Evolutionary conservation across 2,113 vertebrate genomes (phyloP), one percentile per base, ranked within the genome.

Genomic region (Indicator indicator): DNA sequence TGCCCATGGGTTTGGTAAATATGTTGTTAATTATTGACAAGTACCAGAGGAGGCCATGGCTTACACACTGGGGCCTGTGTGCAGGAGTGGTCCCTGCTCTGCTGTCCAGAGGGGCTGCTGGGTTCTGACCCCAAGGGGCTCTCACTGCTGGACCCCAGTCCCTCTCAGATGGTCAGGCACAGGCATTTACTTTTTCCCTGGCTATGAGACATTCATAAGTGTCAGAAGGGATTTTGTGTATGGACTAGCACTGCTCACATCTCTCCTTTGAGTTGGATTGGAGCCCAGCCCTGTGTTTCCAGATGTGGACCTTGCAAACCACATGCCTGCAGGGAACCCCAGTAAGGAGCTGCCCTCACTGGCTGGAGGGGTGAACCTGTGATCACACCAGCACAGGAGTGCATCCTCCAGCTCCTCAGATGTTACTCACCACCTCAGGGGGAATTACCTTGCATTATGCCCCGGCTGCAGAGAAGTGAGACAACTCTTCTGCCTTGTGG

Each of bases 401-500:
- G 16, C 28, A 20, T 77, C 9, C 63, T 88, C 46, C 12, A 28
- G 55, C 26, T 76, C 70, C 91, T 80, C 33, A 73, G 79, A 24
- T 19, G 16, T 79, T 21, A 52, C 32, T 74, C 15, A n/a, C 26
- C 56, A 27, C 16, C n/a, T 67, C 0, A 0, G 76, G 76, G 56
- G 65, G 67, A 92, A 88, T 16, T 68, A 44, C 28, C 48, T 83
- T 91, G 26, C 32, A 8, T 85, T 83, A 80, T 90, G 33, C 16
- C 21, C 81, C 48, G 40, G 42, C 76, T 88, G 0, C 0, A 6
- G 73, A 76, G 76, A 86, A 70, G 38, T 65, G 55, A 90, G 17
- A 30, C 7, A n/a, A 16, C 24, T 58, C 33, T 78, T 91, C 28
- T 60, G 44, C 73, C 90, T 70, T 52, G 14, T 59, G 63, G 20